phyloP scores from a whole-genome alignment of 2,888 invertebrate species.

The Augiades crinisus region DNA sequence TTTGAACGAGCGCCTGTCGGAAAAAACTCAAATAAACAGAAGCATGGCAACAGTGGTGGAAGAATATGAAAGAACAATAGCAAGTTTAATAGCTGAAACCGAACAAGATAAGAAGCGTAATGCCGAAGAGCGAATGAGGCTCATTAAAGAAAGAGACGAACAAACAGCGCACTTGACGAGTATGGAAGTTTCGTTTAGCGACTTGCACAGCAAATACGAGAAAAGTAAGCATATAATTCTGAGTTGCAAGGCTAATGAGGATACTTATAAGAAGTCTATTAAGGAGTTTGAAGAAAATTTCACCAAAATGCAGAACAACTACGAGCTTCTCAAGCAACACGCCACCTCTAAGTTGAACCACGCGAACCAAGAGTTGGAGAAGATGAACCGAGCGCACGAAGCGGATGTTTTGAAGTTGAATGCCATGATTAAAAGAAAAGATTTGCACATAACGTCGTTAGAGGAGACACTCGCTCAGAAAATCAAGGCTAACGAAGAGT shows the following conservation, averaged over 20 bases:
- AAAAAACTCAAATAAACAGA: slow-evolving; percentile 71
- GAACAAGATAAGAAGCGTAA: slow-evolving; percentile 84
- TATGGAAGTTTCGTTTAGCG: slow-evolving; percentile 83
- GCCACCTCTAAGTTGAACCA: slow-evolving; percentile 91
- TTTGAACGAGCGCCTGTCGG: slow-evolving; percentile 58
- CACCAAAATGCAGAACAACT: slow-evolving; percentile 89
- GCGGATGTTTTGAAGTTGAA: slow-evolving; percentile 91
- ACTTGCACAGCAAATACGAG: slow-evolving; percentile 84
- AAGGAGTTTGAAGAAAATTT: slow-evolving; percentile 86
- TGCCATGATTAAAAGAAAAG: slow-evolving; percentile 93
- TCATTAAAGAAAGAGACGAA: slow-evolving; percentile 82
- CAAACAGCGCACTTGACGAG: slow-evolving; percentile 82
- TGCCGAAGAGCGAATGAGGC: slow-evolving; percentile 73
- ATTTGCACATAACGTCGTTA: slow-evolving; percentile 90
- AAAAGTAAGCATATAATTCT: slow-evolving; percentile 83
- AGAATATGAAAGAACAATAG: slow-evolving; percentile 90
- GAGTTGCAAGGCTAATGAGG: slow-evolving; percentile 83
- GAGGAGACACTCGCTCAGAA: slow-evolving; percentile 93
- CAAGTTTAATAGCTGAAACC: slow-evolving; percentile 86
- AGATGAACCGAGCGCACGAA: slow-evolving; percentile 86
- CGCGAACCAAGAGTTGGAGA: slow-evolving; percentile 89
- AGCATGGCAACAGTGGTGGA: slow-evolving; percentile 86
- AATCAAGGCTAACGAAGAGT: slow-evolving; percentile 92
- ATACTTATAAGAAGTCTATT: slow-evolving; percentile 84
- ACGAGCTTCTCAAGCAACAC: slow-evolving; percentile 92